Evolutionary conservation across 1,140 invertebrate genomes (phyloP).

Genomic region (Protaetia brevitarsis): DNA sequence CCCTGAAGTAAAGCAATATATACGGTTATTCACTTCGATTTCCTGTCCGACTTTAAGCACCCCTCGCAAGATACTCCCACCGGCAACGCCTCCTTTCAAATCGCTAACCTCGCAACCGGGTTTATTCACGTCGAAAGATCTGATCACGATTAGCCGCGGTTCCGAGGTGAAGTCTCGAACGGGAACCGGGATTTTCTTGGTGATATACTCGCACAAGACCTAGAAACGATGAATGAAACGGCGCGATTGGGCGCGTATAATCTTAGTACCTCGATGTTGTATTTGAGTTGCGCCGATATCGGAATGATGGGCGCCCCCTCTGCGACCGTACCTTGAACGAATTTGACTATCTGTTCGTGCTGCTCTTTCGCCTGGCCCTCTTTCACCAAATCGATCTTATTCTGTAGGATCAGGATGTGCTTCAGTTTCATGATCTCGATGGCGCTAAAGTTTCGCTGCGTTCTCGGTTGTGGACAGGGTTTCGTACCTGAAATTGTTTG

Average conservation of each 20-base stretch:
- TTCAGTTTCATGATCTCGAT: conserved; percentile 99
- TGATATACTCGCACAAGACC: conserved; percentile 95
- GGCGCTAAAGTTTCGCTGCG: conserved; percentile 99
- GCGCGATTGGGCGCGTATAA: not conserved
- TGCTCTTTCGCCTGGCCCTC: conserved; percentile 98
- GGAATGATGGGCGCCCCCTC: conserved; percentile 98
- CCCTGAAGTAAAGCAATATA: not conserved
- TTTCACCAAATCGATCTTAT: conserved; percentile 99
- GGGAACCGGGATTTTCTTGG: conserved; percentile 97
- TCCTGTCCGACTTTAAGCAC: conserved; percentile 82
- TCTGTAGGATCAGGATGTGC: conserved; percentile 97
- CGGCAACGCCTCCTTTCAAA: conserved; percentile 96
- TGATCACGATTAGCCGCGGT: conserved; percentile 96
- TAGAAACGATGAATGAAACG: conserved; percentile 33
- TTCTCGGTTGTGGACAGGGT: conserved; percentile 98
- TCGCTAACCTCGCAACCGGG: conserved; percentile 99
- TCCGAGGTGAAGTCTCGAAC: conserved; percentile 90
- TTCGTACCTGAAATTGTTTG: conserved; percentile 83
- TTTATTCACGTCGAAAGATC: conserved; percentile 99
- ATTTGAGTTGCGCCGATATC: conserved; percentile 98
- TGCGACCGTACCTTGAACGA: conserved; percentile 98
- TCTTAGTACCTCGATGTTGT: conserved; percentile 86
- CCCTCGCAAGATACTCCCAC: conserved; percentile 94
- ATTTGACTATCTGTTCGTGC: conserved; percentile 96
- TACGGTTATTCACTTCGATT: conserved; percentile 57